A percentile compares a stretch with the other conserved stretches of the same genome.
These are phyloP conservation scores for Drusus annulatus DNA, from an alignment of 1,140 invertebrate species.

Conservation along the genomic window DNA sequence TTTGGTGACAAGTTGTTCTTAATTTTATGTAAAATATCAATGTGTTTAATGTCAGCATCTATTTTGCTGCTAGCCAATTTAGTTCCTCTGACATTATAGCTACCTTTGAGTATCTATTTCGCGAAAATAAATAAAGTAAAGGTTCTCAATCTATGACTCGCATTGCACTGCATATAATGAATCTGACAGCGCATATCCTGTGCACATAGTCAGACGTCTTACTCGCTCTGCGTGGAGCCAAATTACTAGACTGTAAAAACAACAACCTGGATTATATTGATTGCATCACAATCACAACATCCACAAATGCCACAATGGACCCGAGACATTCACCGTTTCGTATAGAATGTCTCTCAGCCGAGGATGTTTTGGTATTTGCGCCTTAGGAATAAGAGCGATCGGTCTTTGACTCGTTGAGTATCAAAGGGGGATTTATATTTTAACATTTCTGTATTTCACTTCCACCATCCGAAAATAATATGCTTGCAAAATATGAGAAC, in stretches of 20 bases:
- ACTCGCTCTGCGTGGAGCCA: not conserved
- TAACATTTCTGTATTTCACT: too few relatives aligned
- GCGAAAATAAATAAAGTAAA: too few relatives aligned
- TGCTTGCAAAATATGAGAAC: too few relatives aligned
- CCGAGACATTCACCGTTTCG: not conserved
- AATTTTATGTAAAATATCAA: too few relatives aligned
- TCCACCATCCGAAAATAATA: too few relatives aligned
- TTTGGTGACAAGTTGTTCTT: too few relatives aligned
- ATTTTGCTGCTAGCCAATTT: too few relatives aligned
- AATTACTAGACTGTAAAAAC: not conserved
- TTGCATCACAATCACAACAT: not conserved
- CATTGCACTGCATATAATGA: not conserved
- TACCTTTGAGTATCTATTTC: too few relatives aligned
- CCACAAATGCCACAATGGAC: not conserved
- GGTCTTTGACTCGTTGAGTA: not conserved
- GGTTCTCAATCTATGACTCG: not conserved
- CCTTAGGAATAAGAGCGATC: not conserved
- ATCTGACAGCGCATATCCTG: not conserved
- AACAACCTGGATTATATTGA: not conserved
- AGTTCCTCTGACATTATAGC: too few relatives aligned
- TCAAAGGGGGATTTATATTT: not conserved
- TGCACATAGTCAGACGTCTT: conserved; percentile 2
- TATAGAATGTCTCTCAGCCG: not conserved
- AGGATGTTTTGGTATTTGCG: not conserved
- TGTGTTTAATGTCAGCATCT: too few relatives aligned